Conservation (phyloP, 92 coral and sea anemone species). For the Anthopleura xanthogrammica region DNA sequence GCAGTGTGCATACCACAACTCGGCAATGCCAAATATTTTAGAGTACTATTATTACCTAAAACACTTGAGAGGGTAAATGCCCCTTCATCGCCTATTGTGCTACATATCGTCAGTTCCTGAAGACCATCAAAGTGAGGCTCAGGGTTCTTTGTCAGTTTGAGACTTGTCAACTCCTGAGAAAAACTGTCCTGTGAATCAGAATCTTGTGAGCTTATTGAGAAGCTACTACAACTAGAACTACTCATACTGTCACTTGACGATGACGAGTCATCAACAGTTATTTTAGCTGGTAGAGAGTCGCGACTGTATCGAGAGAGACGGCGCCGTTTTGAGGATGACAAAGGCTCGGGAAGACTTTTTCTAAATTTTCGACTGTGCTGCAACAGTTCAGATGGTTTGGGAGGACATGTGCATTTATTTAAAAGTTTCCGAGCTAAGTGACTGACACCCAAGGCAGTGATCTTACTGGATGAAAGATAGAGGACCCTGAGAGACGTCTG, state of each 20-base stretch:
- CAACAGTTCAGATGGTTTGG: background rate
- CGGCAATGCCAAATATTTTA: constrained; percentile 42
- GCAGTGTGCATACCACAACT: constrained; percentile 50
- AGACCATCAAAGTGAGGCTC: constrained; percentile 51
- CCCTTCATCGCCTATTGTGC: constrained; percentile 35
- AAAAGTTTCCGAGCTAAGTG: constrained; percentile 39
- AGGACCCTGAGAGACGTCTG: constrained; percentile 41
- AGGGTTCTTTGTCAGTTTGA: constrained; percentile 1
- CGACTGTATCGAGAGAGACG: constrained; percentile 16
- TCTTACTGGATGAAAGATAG: constrained; percentile 43
- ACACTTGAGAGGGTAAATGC: constrained; percentile 38
- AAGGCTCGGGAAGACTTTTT: constrained; percentile 31
- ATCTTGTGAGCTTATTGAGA: constrained; percentile 39
- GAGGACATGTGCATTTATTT: constrained; percentile 39
- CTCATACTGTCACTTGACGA: constrained; percentile 37
- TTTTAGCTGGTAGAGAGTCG: constrained; percentile 8
- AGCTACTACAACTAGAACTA: constrained; percentile 35
- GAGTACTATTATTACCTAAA: constrained; percentile 50
- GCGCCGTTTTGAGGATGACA: constrained; percentile 28
- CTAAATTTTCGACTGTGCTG: constrained; percentile 4
- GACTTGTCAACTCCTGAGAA: constrained; percentile 25
- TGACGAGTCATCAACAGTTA: constrained; percentile 15
- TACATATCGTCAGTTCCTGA: constrained; percentile 41
- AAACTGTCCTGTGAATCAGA: constrained; percentile 49
- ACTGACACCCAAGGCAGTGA: constrained; percentile 39